Base-by-base conservation (phyloP, 37 sponge, comb jelly and placozoan genomes). In the Diacarnus erythraeanus region DNA sequence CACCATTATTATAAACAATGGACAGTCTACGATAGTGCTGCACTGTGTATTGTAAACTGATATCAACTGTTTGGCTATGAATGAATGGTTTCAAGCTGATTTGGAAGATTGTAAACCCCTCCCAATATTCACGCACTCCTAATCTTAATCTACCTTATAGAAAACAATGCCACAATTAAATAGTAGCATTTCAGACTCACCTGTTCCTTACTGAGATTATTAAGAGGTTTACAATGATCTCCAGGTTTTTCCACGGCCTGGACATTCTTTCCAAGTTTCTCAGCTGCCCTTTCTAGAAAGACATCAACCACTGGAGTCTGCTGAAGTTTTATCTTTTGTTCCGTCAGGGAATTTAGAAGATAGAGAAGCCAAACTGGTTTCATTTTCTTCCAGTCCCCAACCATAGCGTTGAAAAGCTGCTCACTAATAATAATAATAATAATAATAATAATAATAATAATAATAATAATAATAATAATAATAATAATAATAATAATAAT, bases 141-240 rank as follows among this genome's bases (percentile, higher is more conserved):
- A n/a, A n/a, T n/a, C n/a, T n/a, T n/a, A n/a, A n/a, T n/a, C n/a
- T n/a, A n/a, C n/a, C n/a, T n/a, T n/a, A n/a, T n/a, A n/a, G n/a
- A n/a, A n/a, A n/a, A n/a, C n/a, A n/a, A n/a, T n/a, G n/a, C n/a
- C n/a, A n/a, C n/a, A n/a, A n/a, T n/a, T n/a, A n/a, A n/a, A n/a
- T n/a, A n/a, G n/a, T n/a, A n/a, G n/a, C n/a, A n/a, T n/a, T n/a
- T n/a, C n/a, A n/a, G n/a, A 37, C 37, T 75, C 39, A 77, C 77
- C 77, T 77, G 64, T 29, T 64, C 25, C 23, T 38, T 64, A 5
- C 64, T 40, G 23, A 90, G 77, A 38, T 22, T 67, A 42, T 90
- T 90, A 33, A 85, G 61, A 25, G 86, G 86, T 21, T 65, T 18
- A 38, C 85, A 84, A 23, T 90, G 90, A 31, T 90, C 90, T 3